Conservation (phyloP, 1,140 invertebrate species). For the Microplitis demolitor region DNA sequence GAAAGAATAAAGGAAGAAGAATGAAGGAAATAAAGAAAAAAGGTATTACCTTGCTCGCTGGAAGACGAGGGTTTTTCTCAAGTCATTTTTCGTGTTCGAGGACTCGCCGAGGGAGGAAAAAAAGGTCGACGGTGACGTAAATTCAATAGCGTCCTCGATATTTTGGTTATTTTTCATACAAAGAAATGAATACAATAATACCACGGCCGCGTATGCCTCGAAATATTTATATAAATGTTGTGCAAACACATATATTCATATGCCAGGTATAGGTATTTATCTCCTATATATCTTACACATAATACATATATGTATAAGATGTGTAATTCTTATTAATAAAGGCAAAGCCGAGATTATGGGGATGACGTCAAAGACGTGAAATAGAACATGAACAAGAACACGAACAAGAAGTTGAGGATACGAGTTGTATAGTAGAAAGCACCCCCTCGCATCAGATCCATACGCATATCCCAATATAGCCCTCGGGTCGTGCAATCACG, state of each 20-base stretch:
- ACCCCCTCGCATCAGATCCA: slow-evolving; percentile 38
- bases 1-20: background rate
- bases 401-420: background rate
- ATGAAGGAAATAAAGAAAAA: slow-evolving; percentile 16
- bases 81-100: slow-evolving; percentile 12
- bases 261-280: no score
- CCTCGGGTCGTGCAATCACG: slow-evolving; percentile 58
- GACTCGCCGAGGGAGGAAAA: background rate
- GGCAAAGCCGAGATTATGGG: background rate
- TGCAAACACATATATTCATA: no score
- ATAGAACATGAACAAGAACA: background rate
- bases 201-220: no score
- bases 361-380: slow-evolving; percentile 28
- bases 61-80: slow-evolving; percentile 15
- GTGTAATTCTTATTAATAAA: slow-evolving; percentile 7
- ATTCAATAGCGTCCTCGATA: background rate
- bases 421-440: slow-evolving; percentile 26
- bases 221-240: background rate
- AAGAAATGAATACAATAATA: background rate
- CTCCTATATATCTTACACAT: no score
- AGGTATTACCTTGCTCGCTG: slow-evolving; percentile 8
- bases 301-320: no score
- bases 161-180: background rate
- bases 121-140: slow-evolving; percentile 2
- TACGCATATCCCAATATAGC: slow-evolving; percentile 53